A percentile compares a stretch with the other conserved stretches of the same genome.
Evolutionary conservation across 1,140 invertebrate species (phyloP).

Genomic region (Aphelenchoides fujianensis): DNA sequence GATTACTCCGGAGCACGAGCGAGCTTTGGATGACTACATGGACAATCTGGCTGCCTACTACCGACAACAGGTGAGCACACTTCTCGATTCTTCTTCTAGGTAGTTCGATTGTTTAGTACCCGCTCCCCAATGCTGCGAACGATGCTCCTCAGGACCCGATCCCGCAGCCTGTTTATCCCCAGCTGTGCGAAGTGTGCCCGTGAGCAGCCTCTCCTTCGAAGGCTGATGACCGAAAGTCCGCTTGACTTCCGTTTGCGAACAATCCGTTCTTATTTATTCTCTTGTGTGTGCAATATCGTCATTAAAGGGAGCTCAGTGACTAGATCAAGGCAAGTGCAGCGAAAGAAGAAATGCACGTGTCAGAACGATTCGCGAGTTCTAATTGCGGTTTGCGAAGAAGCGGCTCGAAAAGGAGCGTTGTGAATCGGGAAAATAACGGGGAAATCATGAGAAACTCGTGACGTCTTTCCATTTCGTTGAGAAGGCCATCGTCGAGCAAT

Average conservation of each 20-base stretch:
- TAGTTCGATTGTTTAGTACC: no score
- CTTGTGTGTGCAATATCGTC: neutral
- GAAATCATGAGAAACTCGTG: no score
- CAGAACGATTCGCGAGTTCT: no score
- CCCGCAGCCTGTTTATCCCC: neutral
- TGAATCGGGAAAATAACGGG: no score
- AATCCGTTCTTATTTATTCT: neutral
- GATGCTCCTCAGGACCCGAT: neutral
- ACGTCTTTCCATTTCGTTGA: no score
- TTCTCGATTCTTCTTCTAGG: no score
- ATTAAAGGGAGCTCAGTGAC: no score
- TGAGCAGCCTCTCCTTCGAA: neutral
- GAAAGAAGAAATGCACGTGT: no score
- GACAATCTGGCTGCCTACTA: slow-evolving; percentile 12
- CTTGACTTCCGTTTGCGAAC: neutral
- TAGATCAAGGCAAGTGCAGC: no score
- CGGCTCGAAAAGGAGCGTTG: no score
- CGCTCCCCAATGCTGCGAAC: neutral
- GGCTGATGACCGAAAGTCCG: neutral
- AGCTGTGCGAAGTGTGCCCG: neutral
- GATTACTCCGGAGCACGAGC: slow-evolving; percentile 16
- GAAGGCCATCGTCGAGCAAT: neutral
- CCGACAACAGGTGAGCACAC: neutral
- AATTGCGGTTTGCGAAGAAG: no score
- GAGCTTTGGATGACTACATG: slow-evolving; percentile 6